phyloP scores from a whole-genome alignment of 1,140 invertebrate species.

The Drosophila pachea region DNA sequence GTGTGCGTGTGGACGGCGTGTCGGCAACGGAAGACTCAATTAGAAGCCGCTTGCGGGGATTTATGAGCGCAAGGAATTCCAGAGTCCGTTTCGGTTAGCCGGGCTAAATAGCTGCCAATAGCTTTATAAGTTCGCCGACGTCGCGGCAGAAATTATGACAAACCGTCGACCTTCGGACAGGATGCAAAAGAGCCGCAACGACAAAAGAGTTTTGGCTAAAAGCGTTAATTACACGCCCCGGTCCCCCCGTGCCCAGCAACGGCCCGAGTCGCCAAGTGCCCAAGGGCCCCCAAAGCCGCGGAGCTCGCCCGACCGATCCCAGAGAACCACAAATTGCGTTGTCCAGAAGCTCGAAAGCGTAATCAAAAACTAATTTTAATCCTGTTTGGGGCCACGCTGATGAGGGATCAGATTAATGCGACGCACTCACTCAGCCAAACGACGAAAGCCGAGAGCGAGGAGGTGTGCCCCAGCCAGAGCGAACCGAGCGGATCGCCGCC shows the following conservation, averaged over 20 bases:
- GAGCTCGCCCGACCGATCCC: background rate
- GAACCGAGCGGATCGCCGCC: constrained; percentile 7
- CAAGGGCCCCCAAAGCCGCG: background rate
- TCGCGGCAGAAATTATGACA: constrained; percentile 60
- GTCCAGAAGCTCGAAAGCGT: constrained; percentile 79
- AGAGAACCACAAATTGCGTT: constrained; percentile 75
- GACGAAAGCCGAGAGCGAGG: constrained; percentile 3
- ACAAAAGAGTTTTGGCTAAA: constrained; percentile 66
- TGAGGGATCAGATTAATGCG: constrained; percentile 67
- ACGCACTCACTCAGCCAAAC: constrained; percentile 45
- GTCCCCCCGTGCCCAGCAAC: background rate
- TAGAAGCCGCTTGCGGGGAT: constrained; percentile 66
- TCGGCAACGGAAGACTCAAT: constrained; percentile 70
- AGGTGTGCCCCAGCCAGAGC: constrained; percentile 2
- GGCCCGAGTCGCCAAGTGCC: background rate
- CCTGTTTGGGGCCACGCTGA: constrained; percentile 71
- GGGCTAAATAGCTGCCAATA: constrained; percentile 73
- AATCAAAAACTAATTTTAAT: constrained; percentile 79
- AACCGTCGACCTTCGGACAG: constrained; percentile 63
- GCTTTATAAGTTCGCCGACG: constrained; percentile 64
- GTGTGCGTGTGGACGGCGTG: constrained; percentile 19
- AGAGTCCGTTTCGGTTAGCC: constrained; percentile 39
- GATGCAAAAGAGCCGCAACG: constrained; percentile 63
- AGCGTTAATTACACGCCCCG: constrained; percentile 74
- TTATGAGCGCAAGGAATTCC: constrained; percentile 72